A percentile compares a stretch with the other conserved stretches of the same genome.
Conservation (phyloP, 2,797 vertebrate species). For the Arrhamphus sclerolepis region DNA sequence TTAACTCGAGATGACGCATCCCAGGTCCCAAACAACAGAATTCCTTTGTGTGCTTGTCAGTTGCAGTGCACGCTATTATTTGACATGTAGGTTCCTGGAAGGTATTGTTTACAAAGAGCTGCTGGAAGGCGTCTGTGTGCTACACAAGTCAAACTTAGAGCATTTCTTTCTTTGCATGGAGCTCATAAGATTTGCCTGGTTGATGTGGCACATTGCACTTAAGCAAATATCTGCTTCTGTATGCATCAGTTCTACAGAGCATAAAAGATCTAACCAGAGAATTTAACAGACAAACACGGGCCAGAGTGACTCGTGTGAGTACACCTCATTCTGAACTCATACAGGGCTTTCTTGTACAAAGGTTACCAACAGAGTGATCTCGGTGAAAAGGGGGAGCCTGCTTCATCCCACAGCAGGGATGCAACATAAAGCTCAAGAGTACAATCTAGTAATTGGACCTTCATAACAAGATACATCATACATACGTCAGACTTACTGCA, state of each 20-base stretch:
- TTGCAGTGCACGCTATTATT: slow-evolving; percentile 47
- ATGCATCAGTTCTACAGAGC: slow-evolving; percentile 1
- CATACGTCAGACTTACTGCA: background rate
- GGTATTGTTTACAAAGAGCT: slow-evolving; percentile 49
- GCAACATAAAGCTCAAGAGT: too few species aligned
- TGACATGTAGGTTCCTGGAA: slow-evolving; percentile 54
- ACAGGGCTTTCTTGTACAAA: background rate
- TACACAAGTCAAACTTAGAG: background rate
- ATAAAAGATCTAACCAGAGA: background rate
- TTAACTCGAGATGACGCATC: slow-evolving; percentile 47
- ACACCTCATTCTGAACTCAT: background rate
- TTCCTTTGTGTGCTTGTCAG: slow-evolving; percentile 33
- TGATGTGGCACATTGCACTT: slow-evolving; percentile 13
- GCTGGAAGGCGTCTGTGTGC: slow-evolving; percentile 23
- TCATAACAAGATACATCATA: too few species aligned
- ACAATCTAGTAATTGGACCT: too few species aligned
- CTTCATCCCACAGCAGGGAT: too few species aligned
- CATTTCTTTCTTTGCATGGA: slow-evolving; percentile 33
- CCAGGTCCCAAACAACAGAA: slow-evolving; percentile 56
- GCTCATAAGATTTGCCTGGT: slow-evolving; percentile 39
- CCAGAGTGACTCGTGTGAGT: slow-evolving; percentile 1
- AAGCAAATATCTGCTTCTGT: slow-evolving; percentile 42
- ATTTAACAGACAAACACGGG: background rate
- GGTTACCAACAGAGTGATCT: too few species aligned
- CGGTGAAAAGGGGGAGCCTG: too few species aligned